A percentile compares a stretch with the other conserved stretches of the same genome.
Evolutionary conservation across 2,888 invertebrate genomes (phyloP).

Genomic region (Mactromeris polynyma): DNA sequence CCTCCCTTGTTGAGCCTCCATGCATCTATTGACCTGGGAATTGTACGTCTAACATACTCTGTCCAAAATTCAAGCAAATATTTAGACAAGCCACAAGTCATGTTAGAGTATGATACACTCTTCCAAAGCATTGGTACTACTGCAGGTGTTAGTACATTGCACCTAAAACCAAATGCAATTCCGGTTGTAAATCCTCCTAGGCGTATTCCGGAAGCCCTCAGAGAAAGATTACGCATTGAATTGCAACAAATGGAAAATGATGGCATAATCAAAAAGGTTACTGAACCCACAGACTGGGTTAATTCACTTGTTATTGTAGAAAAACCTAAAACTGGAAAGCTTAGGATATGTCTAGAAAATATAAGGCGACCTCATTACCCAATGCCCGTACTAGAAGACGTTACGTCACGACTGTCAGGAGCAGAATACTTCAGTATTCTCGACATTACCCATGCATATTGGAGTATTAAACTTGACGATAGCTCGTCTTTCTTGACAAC

Average conservation of each 20-base stretch:
- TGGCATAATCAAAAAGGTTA: conserved; percentile 2
- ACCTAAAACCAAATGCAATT: conserved; percentile 8
- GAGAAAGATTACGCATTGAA: neutral
- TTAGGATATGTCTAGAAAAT: conserved; percentile 24
- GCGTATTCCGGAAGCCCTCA: conserved; percentile 25
- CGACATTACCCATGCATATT: too few species aligned
- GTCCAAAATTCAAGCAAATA: too few species aligned
- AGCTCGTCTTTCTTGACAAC: neutral
- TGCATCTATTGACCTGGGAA: neutral
- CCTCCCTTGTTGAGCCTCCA: neutral
- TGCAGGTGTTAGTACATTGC: neutral
- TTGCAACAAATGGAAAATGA: conserved; percentile 27
- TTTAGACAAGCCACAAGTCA: too few species aligned
- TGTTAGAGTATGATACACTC: too few species aligned
- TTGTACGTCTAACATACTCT: neutral
- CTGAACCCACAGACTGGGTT: too few species aligned
- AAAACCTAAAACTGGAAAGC: conserved; percentile 3
- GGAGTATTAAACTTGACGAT: conserved; percentile 20
- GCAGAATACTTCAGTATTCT: too few species aligned
- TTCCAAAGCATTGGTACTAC: too few species aligned
- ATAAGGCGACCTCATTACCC: conserved; percentile 41
- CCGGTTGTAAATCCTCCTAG: conserved; percentile 28
- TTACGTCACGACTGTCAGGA: conserved; percentile 2
- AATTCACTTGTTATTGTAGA: too few species aligned
- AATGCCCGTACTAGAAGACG: conserved; percentile 34